Base-by-base conservation (phyloP, 2,797 vertebrate species). In the Nyctalus aviator region DNA sequence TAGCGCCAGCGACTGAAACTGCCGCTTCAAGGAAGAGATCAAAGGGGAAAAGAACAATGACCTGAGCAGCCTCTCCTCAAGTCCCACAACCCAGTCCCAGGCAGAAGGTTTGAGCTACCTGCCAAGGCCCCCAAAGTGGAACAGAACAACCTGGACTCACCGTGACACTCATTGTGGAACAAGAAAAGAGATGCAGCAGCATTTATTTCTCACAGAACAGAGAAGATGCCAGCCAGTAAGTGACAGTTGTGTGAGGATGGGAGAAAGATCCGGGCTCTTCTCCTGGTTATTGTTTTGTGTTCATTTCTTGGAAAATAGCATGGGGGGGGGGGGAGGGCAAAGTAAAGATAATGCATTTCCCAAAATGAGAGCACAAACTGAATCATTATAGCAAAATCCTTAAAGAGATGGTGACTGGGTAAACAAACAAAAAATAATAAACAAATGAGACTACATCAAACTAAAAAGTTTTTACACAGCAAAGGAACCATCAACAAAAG, bases 1-100 rank as follows among this genome's bases (percentile, higher is more conserved):
- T 95, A 97, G 84, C 2, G 15, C 92, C 97, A 84, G 82, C 94
- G 96, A 79, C 89, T n/a, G 41, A 81, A 59, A 79, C 90, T 83
- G 82, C 94, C 8, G 10, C 79, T 81, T 68, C 35, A 10, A 94
- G 86, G 55, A 48, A 81, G 66, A 87, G 92, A 94, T 78, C 17
- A 6, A 83, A 78, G 37, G 48, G 25, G 30, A 84, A 82, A 88
- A 94, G 82, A 90, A 95, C 90, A 25, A 68, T 48, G 78, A 81
- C 68, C 90, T 32, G 57, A 68, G 23, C 21, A 46, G 50, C 48
- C 20, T 83, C 66, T 12, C 46, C 30, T 37, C 23, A 3, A 4
- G 15, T 6, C 6, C 48, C 55, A 1, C 17, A 6, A 48, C 27
- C 27, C 88, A 62, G 21, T 44, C 46, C 64, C 59, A 88, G 62